Conservation (phyloP, 2,888 invertebrate species). For the Lacanobia wlatinum region DNA sequence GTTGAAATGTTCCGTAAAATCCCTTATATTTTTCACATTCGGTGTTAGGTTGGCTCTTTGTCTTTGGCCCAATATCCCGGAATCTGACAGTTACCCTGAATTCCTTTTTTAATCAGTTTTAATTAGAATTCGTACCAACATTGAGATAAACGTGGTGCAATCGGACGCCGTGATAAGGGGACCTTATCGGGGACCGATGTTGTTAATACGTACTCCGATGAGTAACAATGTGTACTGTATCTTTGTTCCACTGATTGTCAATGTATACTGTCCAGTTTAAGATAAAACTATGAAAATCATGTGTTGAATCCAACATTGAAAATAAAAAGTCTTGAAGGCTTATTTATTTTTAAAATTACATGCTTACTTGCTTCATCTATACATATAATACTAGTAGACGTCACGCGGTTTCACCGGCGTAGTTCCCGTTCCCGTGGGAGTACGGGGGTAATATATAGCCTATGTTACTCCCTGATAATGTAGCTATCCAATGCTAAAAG, state of each 20-base stretch:
- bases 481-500: no score
- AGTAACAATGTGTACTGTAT: constrained; percentile 20
- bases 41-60: no score
- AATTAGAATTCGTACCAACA: constrained; percentile 37
- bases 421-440: no score
- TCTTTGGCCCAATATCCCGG: background rate
- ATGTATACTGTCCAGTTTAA: background rate
- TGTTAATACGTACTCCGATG: constrained; percentile 38
- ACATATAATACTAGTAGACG: no score
- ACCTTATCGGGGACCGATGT: constrained; percentile 44
- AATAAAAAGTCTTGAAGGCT: no score
- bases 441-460: no score
- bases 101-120: constrained; percentile 25
- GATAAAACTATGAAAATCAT: background rate
- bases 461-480: no score
- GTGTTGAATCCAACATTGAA: background rate
- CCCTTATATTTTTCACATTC: no score
- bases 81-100: background rate
- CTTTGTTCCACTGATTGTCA: constrained; percentile 29
- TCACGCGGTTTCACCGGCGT: no score
- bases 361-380: no score
- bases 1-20: no score
- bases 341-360: no score
- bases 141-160: constrained; percentile 53
- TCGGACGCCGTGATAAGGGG: constrained; percentile 55